Percentiles rank a stretch among this genome's conserved stretches.
Conservation (phyloP, 2,888 invertebrate genomes). For the Ommatoiulus sabulosus region DNA sequence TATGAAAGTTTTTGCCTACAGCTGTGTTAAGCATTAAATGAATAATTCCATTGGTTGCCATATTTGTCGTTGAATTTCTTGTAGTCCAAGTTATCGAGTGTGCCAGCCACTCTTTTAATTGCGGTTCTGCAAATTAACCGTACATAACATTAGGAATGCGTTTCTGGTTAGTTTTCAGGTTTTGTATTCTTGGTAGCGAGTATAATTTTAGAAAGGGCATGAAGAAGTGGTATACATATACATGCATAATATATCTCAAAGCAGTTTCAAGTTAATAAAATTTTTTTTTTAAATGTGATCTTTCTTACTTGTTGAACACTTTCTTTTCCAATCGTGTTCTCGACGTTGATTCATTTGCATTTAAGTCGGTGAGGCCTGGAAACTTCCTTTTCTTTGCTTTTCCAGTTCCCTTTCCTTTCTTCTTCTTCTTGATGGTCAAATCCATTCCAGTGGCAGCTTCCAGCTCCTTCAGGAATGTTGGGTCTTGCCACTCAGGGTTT, state of each 20-base stretch:
- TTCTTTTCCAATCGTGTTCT: constrained; percentile 70
- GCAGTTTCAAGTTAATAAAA: not conserved
- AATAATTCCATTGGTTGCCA: constrained; percentile 57
- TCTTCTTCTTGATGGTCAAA: constrained; percentile 68
- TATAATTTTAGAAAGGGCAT: too few species aligned
- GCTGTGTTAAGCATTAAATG: not conserved
- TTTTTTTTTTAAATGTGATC: not conserved
- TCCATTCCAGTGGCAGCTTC: constrained; percentile 71
- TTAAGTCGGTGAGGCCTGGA: constrained; percentile 70
- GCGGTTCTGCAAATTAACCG: constrained; percentile 66
- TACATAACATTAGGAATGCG: too few species aligned
- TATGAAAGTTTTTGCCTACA: not conserved
- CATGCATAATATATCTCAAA: not conserved
- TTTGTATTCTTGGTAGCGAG: too few species aligned
- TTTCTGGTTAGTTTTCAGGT: too few species aligned
- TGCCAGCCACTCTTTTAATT: constrained; percentile 69
- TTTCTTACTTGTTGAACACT: constrained; percentile 69
- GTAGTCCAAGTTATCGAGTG: constrained; percentile 68
- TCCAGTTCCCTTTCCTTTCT: constrained; percentile 63
- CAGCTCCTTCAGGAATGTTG: constrained; percentile 70
- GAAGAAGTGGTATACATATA: too few species aligned
- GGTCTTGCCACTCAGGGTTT: constrained; percentile 72
- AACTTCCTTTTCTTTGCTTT: constrained; percentile 61
- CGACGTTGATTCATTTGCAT: constrained; percentile 67
- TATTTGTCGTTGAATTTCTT: constrained; percentile 64